Conservation (phyloP, 2,888 invertebrate species). For the Sycophila texana region DNA sequence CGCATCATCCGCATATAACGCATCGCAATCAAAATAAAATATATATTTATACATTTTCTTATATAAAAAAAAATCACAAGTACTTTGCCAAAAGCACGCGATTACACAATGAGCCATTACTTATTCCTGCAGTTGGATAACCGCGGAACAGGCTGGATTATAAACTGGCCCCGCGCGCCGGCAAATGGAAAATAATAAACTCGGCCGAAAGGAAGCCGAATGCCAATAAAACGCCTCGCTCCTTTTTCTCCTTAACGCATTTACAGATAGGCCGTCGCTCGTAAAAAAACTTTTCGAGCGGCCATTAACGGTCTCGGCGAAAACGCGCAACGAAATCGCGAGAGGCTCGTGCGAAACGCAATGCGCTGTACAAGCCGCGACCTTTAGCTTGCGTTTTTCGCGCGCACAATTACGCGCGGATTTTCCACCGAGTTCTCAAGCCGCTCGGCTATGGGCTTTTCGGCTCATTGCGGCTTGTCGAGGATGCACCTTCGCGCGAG, state of each 20-base stretch:
- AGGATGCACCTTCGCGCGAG: too few species aligned
- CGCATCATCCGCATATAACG: too few species aligned
- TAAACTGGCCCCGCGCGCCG: not conserved
- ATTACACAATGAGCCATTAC: too few species aligned
- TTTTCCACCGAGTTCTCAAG: constrained; percentile 36
- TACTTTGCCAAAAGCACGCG: too few species aligned
- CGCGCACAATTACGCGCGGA: not conserved
- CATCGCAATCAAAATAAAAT: too few species aligned
- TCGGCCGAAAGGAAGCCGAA: constrained; percentile 29
- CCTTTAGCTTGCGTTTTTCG: not conserved
- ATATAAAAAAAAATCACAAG: too few species aligned
- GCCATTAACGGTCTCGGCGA: constrained; percentile 10
- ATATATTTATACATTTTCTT: too few species aligned
- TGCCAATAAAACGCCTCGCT: constrained; percentile 23
- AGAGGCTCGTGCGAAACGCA: too few species aligned
- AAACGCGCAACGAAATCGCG: not conserved
- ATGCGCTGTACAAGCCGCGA: too few species aligned
- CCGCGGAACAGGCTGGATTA: too few species aligned
- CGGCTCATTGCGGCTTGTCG: constrained; percentile 22
- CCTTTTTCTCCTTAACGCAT: constrained; percentile 31
- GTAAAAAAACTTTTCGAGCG: constrained; percentile 1
- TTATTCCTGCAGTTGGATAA: too few species aligned
- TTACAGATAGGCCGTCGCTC: not conserved
- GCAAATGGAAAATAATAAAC: not conserved
- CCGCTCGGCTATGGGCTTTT: too few species aligned